Conservation (phyloP, 2,797 vertebrate species). For the Etheostoma perlongum region DNA sequence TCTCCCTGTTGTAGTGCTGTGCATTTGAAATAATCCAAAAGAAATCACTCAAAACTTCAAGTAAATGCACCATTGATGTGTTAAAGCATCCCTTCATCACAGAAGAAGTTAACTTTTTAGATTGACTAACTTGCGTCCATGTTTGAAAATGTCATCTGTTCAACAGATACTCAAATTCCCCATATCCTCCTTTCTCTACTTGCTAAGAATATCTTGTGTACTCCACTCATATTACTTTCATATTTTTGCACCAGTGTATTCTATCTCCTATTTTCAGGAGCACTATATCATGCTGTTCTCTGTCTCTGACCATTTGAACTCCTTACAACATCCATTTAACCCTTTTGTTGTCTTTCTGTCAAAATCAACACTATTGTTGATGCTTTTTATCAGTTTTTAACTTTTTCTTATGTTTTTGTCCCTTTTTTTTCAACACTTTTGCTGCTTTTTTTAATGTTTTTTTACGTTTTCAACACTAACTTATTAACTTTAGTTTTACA, state of each 20-base stretch:
- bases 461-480: too few species aligned
- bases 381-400: too few species aligned
- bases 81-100: background rate
- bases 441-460: too few species aligned
- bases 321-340: background rate
- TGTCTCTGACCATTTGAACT: slow-evolving; percentile 30
- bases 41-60: background rate
- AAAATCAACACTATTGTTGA: too few species aligned
- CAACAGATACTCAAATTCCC: slow-evolving; percentile 20
- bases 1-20: background rate
- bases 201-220: slow-evolving; percentile 7
- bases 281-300: slow-evolving; percentile 23
- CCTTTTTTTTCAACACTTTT: too few species aligned
- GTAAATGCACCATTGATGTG: background rate
- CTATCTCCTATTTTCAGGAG: background rate
- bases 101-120: background rate
- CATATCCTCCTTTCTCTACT: background rate
- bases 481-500: too few species aligned
- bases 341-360: too few species aligned
- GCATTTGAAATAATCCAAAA: background rate
- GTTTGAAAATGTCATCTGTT: slow-evolving; percentile 22
- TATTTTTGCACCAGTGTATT: slow-evolving; percentile 16
- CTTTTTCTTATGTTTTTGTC: too few species aligned
- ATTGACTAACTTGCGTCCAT: background rate
- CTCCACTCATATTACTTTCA: background rate